Evolutionary conservation across 2,113 vertebrate genomes (phyloP), one percentile per base, ranked within the genome.

Genomic region (Gobio gobio): DNA sequence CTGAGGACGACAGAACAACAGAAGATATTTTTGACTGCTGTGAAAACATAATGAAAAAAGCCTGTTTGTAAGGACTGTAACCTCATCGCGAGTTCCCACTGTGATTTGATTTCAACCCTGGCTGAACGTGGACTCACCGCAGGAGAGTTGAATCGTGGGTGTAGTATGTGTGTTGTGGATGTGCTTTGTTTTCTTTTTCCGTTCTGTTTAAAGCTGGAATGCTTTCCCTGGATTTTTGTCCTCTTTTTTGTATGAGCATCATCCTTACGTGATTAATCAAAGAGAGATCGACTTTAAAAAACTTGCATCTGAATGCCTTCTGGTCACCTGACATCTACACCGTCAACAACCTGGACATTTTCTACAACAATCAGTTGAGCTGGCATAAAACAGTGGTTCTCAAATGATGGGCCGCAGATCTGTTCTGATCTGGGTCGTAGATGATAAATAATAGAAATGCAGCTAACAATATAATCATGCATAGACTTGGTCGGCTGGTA

Each of bases 61-160:
- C 10, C 24, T 33, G 26, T 68, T 80, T 80, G n/a, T 43, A 29
- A 80, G 40, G 59, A 64, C n/a, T 63, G 78, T 20, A 61, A 22
- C 78, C 47, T 81, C 45, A 33, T 63, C 26, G 20, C n/a, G 5
- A 47, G 78, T 18, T 80, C 59, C 78, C 59, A 80, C 78, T 68
- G 78, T 81, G 78, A 68, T 81, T 68, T 68, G 61, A 66, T 68
- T 81, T 81, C 78, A 49, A 33, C 61, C 61, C 24, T 22, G 78
- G 78, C 43, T 81, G 78, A 51, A 29, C 59, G 66, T 10, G 78
- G 78, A 66, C 61, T 4, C 63, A 47, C 61, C 61, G 68, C 9
- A 49, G 63, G 61, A 81, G 78, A 81, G 47, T 12, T 68, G 9
- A 81, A 51, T 49, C 51, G 61, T 49, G 78, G 78, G 24, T 68